Base-by-base conservation (phyloP, 1,140 invertebrate species). In the Macrobrachium rosenbergii region DNA sequence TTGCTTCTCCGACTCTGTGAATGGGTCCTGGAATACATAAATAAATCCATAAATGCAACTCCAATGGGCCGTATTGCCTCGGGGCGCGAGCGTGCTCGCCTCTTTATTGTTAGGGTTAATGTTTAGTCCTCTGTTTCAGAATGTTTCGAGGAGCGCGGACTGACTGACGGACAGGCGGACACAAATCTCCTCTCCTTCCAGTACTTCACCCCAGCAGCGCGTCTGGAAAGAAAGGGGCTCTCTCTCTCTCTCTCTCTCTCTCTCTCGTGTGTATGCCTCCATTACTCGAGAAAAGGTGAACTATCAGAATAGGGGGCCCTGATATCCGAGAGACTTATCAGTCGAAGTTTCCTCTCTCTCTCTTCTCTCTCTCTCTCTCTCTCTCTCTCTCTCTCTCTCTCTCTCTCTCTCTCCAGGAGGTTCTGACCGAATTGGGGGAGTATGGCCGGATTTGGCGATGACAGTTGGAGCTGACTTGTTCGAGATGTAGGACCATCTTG, bases 1-100 rank as follows among this genome's bases (percentile, higher is more conserved):
- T 72, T 72, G 23, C 69, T 72, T 52, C 52, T 43, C 69, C 69
- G 69, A 72, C 69, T 72, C 69, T 23, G 69, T 72, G 69, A 72
- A 72, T 72, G 69, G 69, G 69, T 23, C 69, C 69, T 23, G 69
- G 69, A 72, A 72, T 72, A 72, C 69, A 72, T 72, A 72, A 72
- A 72, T 72, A 72, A 72, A 72, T 72, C 69, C 69, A 72, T 72
- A 72, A 72, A 72, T 72, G 69, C 69, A 72, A 72, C 23, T 72
- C 69, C 69, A 72, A 72, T 72, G 69, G 69, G 23, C 69, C 69
- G 37, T 72, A 72, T 43, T 72, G 69, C 69, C 69, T 72, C 23
- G 37, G 69, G 69, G 69, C 69, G 69, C 2, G 52, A 52, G 69
- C 21, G 69, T 43, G 21, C 69, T 72, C 69, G 37, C 69, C 52